Evolutionary conservation across 2,888 invertebrate species (phyloP).

Genomic region (Diogma glabrata): DNA sequence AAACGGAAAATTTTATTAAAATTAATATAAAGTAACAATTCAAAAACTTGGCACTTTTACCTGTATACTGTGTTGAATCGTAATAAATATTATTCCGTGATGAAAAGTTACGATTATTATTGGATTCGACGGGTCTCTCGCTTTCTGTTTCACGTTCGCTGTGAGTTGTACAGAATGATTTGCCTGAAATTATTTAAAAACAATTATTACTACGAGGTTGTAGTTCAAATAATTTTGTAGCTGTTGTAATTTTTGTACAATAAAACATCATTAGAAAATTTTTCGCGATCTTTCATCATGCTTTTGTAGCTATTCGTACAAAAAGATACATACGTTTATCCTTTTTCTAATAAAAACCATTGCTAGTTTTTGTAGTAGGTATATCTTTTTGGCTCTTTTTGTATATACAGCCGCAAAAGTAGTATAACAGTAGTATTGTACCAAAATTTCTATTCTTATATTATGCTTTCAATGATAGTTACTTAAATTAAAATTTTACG

Average conservation of each 20-base stretch:
- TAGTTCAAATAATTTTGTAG: background rate
- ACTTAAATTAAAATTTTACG: background rate
- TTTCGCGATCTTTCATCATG: background rate
- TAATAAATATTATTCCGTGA: background rate
- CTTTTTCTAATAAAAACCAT: background rate
- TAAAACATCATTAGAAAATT: background rate
- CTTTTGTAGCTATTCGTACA: background rate
- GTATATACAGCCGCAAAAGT: background rate
- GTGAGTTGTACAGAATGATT: background rate
- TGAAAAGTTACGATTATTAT: background rate
- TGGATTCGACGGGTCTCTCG: background rate
- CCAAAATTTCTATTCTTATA: background rate
- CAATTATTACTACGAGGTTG: background rate
- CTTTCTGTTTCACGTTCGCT: background rate
- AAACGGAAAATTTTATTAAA: background rate
- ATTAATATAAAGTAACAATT: background rate
- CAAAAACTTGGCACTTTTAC: background rate
- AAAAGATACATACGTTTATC: background rate
- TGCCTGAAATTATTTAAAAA: background rate
- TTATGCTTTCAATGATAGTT: background rate
- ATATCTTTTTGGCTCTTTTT: background rate
- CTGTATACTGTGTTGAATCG: background rate
- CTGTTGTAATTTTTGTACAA: background rate
- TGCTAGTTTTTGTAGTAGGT: background rate
- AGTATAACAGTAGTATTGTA: background rate